Evolutionary conservation across 1,140 invertebrate genomes (phyloP).

Genomic region (Oncopodura yosiiana): DNA sequence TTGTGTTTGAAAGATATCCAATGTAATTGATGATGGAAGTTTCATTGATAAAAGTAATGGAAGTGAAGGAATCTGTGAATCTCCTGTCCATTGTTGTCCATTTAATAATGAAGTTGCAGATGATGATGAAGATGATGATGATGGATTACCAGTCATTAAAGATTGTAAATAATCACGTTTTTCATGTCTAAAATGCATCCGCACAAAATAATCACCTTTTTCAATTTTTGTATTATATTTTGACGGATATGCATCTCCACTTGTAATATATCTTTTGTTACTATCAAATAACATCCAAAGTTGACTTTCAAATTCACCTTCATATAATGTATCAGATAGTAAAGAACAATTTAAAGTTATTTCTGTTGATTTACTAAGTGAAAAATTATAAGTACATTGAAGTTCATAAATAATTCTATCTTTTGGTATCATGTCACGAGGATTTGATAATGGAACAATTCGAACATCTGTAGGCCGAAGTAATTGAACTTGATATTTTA

Average conservation of each 20-base stretch:
- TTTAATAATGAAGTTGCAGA: neutral
- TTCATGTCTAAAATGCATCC: conserved; percentile 80
- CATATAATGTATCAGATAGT: conserved; percentile 79
- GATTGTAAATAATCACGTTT: conserved; percentile 67
- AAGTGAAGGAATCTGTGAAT: conserved; percentile 39
- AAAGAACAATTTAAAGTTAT: conserved; percentile 60
- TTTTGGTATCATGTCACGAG: conserved; percentile 73
- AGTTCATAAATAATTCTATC: conserved; percentile 81
- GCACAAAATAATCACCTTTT: conserved; percentile 87
- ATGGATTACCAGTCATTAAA: neutral
- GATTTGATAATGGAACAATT: conserved; percentile 56
- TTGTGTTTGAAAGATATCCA: conserved; percentile 59
- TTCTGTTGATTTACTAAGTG: conserved; percentile 69
- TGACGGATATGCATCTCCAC: conserved; percentile 78
- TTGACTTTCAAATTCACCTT: conserved; percentile 89
- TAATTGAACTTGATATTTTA: conserved; percentile 70
- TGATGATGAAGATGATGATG: neutral
- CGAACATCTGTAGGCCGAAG: conserved; percentile 65
- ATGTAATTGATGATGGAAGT: conserved; percentile 53
- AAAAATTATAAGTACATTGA: conserved; percentile 74
- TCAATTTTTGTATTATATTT: conserved; percentile 66
- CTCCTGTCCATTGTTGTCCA: conserved; percentile 25
- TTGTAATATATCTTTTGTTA: conserved; percentile 76
- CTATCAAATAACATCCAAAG: conserved; percentile 90
- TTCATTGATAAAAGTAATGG: conserved; percentile 68